phyloP scores from a whole-genome alignment of 2,888 invertebrate species.

The Achlya flavicornis region DNA sequence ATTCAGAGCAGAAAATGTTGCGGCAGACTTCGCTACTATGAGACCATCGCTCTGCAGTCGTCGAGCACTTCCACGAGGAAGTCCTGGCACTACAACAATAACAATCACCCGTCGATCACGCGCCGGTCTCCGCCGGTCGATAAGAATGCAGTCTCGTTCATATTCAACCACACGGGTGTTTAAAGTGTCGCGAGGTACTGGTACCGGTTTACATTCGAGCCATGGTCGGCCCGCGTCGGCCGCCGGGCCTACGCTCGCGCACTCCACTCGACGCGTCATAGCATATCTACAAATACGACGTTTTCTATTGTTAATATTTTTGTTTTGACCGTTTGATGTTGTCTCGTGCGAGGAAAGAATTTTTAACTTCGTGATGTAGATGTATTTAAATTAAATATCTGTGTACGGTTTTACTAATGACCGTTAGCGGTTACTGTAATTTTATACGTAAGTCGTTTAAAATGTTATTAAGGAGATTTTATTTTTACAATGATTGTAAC shows the following conservation, averaged over 20 bases:
- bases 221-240: constrained; percentile 42
- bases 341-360: constrained; percentile 59
- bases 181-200: constrained; percentile 60
- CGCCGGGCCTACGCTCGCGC: constrained; percentile 17
- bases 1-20: constrained; percentile 94
- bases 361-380: constrained; percentile 43
- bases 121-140: constrained; percentile 80
- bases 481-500: constrained; percentile 72
- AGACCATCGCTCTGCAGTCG: constrained; percentile 93
- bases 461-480: constrained; percentile 62
- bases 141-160: constrained; percentile 80
- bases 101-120: constrained; percentile 85
- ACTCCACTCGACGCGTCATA: constrained; percentile 52
- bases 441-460: constrained; percentile 71
- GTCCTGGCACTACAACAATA: constrained; percentile 91
- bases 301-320: constrained; percentile 53
- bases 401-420: constrained; percentile 47
- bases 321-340: constrained; percentile 70
- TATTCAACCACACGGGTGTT: constrained; percentile 90
- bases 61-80: constrained; percentile 93
- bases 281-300: constrained; percentile 69
- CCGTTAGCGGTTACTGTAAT: constrained; percentile 53
- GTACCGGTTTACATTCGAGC: constrained; percentile 46
- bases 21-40: constrained; percentile 92
- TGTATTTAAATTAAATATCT: constrained; percentile 38